Base-by-base conservation (phyloP, 2,113 vertebrate genomes). In the Gorsachius goisagi region DNA sequence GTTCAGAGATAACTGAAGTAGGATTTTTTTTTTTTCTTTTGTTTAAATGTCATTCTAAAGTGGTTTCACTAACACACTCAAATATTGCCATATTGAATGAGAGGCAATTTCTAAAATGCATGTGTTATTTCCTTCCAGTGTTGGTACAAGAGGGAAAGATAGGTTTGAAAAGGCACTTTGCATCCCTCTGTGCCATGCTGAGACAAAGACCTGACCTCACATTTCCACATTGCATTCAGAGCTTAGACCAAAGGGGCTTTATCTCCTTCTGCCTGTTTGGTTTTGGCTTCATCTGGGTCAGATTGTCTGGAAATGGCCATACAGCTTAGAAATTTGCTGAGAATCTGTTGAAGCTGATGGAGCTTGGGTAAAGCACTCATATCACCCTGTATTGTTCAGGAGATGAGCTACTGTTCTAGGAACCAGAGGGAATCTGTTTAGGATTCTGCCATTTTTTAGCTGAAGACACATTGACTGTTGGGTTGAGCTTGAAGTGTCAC, bases 1-100 rank as follows among this genome's bases (percentile, higher is more conserved):
- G 85, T 95, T 97, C 85, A 95, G 94, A 93, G 32, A 94, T 95
- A 95, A 97, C n/a, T 97, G 95, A 98, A 97, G 68, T 35, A 83
- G 58, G 44, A 79, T 56, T 83, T 88, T 50, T 81, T 87, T 66
- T 77, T 49, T 15, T 12, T 9, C 47, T 85, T 88, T 90, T 90
- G 67, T 86, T 88, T 83, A 95, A 89, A 76, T 53, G 52, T 82
- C 79, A 37, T 72, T 94, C 85, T 95, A 68, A 90, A 96, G 96
- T 96, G 67, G 68, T 96, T 97, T 97, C 88, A 89, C 87, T 95
- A 96, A 93, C 62, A 79, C 33, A 82, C 53, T 97, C 28, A 59
- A 90, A 97, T 90, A 96, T 84, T 91, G 90, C 56, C 72, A 77
- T 66, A 79, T 17, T 92, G 80, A 94, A 93, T 76, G 39, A 67